These are phyloP conservation scores for Lydus trimaculatus DNA, from an alignment of 2,888 invertebrate genomes.

Conservation along the genomic window DNA sequence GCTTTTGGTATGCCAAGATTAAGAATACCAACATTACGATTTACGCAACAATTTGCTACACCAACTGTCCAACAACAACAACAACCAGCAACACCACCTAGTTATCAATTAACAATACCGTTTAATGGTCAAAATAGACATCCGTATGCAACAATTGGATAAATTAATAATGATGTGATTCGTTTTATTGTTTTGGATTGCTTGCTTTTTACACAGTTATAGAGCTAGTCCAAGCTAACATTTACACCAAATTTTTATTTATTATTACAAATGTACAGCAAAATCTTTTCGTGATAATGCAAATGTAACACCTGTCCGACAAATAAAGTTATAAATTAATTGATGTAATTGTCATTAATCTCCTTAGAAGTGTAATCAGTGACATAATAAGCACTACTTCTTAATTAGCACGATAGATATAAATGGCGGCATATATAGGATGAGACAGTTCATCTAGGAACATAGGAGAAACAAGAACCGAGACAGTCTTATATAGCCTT, in stretches of 20 bases:
- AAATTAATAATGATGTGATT: background rate
- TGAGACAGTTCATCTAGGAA: too few species aligned
- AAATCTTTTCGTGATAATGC: background rate
- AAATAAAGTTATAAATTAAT: background rate
- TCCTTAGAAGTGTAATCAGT: too few species aligned
- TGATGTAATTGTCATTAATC: background rate
- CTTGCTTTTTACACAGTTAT: background rate
- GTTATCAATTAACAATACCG: constrained; percentile 16
- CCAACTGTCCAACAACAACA: constrained; percentile 40
- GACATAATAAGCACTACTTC: too few species aligned
- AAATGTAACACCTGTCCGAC: background rate
- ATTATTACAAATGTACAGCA: background rate
- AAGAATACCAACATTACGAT: constrained; percentile 40
- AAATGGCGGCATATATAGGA: too few species aligned
- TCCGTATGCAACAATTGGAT: background rate
- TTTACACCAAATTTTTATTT: constrained; percentile 6
- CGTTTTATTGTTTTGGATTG: background rate
- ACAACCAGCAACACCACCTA: constrained; percentile 17
- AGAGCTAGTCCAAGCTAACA: background rate
- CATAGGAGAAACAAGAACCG: too few species aligned
- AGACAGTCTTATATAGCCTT: too few species aligned
- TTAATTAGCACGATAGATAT: too few species aligned
- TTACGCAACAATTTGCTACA: constrained; percentile 47
- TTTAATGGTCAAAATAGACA: background rate
- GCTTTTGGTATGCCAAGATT: constrained; percentile 45